Conservation (phyloP, 1,140 invertebrate species). For the Zaprionus camerounensis region DNA sequence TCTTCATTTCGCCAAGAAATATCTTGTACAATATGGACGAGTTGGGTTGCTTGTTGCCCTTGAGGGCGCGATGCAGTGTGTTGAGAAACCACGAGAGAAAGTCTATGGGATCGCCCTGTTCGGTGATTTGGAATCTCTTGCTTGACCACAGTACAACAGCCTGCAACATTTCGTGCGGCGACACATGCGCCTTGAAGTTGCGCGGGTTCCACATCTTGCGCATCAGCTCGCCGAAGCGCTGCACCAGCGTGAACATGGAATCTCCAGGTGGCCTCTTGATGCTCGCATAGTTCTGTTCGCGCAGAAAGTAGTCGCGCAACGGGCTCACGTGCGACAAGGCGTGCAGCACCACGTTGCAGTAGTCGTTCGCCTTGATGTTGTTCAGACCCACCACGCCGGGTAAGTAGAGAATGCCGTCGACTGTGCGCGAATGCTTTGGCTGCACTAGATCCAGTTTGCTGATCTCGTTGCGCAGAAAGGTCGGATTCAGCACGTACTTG, state of each 20-base stretch:
- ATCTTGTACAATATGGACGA: slow-evolving; percentile 98
- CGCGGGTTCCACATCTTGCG: slow-evolving; percentile 99
- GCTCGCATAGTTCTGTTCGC: slow-evolving; percentile 95
- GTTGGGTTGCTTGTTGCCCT: slow-evolving; percentile 92
- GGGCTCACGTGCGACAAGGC: slow-evolving; percentile 97
- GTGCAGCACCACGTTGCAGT: slow-evolving; percentile 99
- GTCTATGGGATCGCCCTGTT: slow-evolving; percentile 99
- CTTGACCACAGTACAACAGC: slow-evolving; percentile 99
- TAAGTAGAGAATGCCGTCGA: slow-evolving; percentile 96
- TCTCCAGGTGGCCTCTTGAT: slow-evolving; percentile 97
- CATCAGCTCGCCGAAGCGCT: slow-evolving; percentile 98
- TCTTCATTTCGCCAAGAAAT: slow-evolving; percentile 97
- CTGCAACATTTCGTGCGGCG: slow-evolving; percentile 99
- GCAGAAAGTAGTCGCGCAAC: slow-evolving; percentile 96
- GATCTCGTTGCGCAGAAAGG: slow-evolving; percentile 93
- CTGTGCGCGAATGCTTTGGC: slow-evolving; percentile 96
- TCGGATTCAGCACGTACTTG: slow-evolving; percentile 99
- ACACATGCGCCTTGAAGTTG: slow-evolving; percentile 99
- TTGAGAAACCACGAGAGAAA: slow-evolving; percentile 99
- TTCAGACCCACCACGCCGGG: slow-evolving; percentile 99
- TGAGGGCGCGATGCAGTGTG: slow-evolving; percentile 95
- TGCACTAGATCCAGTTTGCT: slow-evolving; percentile 89
- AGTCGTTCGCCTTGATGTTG: slow-evolving; percentile 99
- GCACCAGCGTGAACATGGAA: slow-evolving; percentile 95
- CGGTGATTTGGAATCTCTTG: slow-evolving; percentile 99